Percentiles rank a stretch among this genome's conserved stretches.
phyloP scores from a whole-genome alignment of 2,113 vertebrate genomes.

The Amblyopsis rosae region DNA sequence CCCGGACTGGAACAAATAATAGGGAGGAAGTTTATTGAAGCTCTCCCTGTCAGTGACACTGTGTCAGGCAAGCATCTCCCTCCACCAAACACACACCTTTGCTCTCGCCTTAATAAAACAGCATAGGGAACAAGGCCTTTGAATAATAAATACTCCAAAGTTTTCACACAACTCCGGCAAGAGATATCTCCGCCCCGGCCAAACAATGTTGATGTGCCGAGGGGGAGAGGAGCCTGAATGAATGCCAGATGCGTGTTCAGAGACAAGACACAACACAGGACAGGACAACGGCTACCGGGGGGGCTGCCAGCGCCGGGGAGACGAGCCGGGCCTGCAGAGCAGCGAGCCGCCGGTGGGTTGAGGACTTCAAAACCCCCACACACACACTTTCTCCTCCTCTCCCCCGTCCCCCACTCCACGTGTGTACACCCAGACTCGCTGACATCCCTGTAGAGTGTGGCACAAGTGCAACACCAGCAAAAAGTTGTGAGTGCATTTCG shows the following conservation, averaged over 20 bases:
- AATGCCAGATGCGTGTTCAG: conserved; percentile 69
- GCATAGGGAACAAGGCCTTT: conserved; percentile 79
- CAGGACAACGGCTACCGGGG: conserved; percentile 19
- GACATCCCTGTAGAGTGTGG: conserved; percentile 41
- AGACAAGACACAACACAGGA: conserved; percentile 51
- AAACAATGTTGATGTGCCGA: conserved; percentile 82
- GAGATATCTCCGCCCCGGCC: conserved; percentile 66
- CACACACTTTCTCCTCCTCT: background rate
- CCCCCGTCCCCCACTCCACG: background rate
- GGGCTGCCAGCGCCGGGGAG: conserved; percentile 5
- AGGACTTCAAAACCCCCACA: conserved; percentile 50
- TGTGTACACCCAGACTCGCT: conserved; percentile 65
- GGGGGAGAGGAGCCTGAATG: conserved; percentile 50
- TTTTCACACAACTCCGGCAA: conserved; percentile 71
- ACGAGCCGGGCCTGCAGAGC: conserved; percentile 37
- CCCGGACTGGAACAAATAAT: conserved; percentile 73
- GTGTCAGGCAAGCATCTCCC: conserved; percentile 73
- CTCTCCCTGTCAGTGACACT: conserved; percentile 76
- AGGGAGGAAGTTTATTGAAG: conserved; percentile 71
- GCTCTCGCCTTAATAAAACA: conserved; percentile 66
- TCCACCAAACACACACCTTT: conserved; percentile 74
- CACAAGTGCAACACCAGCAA: conserved; percentile 59
- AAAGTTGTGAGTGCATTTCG: conserved; percentile 29
- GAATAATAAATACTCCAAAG: conserved; percentile 83
- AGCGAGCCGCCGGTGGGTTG: conserved; percentile 39